Conservation (phyloP, 2,113 vertebrate genomes). For the Polypterus senegalus region DNA sequence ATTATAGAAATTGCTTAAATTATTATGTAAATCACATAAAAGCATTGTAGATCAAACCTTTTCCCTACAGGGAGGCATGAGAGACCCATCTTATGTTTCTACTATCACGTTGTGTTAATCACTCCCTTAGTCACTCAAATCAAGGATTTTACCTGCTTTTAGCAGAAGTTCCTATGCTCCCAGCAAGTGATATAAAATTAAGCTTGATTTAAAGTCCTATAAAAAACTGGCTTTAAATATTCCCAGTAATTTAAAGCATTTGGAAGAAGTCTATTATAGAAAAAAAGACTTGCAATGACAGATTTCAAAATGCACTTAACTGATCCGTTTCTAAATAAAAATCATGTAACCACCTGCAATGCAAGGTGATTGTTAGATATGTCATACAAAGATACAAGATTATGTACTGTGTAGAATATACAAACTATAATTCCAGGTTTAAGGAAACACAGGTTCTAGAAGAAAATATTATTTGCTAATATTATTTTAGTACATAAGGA, state of each 20-base stretch:
- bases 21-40: constrained; percentile 39
- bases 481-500: too few species aligned
- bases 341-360: too few species aligned
- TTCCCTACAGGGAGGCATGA: constrained; percentile 27
- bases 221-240: constrained; percentile 8
- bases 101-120: constrained; percentile 36
- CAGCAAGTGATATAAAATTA: constrained; percentile 2
- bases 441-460: too few species aligned
- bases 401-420: too few species aligned
- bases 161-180: constrained; percentile 1
- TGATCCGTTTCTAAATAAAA: too few species aligned
- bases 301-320: too few species aligned
- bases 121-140: constrained; percentile 19
- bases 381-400: too few species aligned
- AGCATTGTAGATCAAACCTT: constrained; percentile 32
- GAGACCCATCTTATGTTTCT: constrained; percentile 36
- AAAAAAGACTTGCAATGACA: neutral
- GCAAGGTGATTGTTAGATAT: too few species aligned
- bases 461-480: too few species aligned
- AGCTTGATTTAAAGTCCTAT: constrained; percentile 22
- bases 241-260: constrained; percentile 1
- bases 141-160: constrained; percentile 36
- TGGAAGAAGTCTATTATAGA: constrained; percentile 4
- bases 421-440: too few species aligned
- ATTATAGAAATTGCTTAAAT: constrained; percentile 10